Percentiles rank a stretch among this genome's conserved stretches.
phyloP scores from a whole-genome alignment of 1,140 invertebrate species.

The Cyrtorhinus lividipennis region DNA sequence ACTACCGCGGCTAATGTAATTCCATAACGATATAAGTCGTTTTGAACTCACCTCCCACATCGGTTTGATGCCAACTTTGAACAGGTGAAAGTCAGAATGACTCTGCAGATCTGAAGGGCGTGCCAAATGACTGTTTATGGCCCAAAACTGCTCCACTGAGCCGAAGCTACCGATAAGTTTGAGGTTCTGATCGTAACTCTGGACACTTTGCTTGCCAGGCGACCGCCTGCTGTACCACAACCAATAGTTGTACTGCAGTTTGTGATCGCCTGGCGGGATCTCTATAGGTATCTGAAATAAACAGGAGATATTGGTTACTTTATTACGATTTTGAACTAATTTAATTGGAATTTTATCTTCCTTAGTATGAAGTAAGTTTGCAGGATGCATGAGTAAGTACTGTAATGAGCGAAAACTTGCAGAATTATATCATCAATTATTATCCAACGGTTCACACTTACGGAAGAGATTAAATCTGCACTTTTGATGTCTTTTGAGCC shows the following conservation, averaged over 20 bases:
- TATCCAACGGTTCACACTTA: too few relatives aligned
- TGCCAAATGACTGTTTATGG: slow-evolving; percentile 78
- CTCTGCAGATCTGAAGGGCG: slow-evolving; percentile 75
- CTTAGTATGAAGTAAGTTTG: too few relatives aligned
- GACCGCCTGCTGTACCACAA: slow-evolving; percentile 72
- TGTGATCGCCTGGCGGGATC: slow-evolving; percentile 63
- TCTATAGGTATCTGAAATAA: slow-evolving; percentile 44
- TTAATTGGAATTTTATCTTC: too few relatives aligned
- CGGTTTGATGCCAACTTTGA: slow-evolving; percentile 95
- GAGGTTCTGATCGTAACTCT: slow-evolving; percentile 50
- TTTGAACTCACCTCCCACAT: slow-evolving; percentile 76
- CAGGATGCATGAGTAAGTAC: too few relatives aligned
- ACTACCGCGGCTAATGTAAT: too few relatives aligned
- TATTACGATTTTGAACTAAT: too few relatives aligned
- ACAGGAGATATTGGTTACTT: too few relatives aligned
- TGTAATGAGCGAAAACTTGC: too few relatives aligned
- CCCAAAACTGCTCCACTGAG: slow-evolving; percentile 95
- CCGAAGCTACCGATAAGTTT: slow-evolving; percentile 69
- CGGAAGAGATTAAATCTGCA: slow-evolving; percentile 31
- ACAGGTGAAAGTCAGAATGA: slow-evolving; percentile 90
- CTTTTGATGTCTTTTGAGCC: slow-evolving; percentile 31
- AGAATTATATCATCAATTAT: too few relatives aligned
- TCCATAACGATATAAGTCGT: too few relatives aligned
- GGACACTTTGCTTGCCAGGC: slow-evolving; percentile 16
- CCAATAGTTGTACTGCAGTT: slow-evolving; percentile 76